Conservation (phyloP, 2,888 invertebrate genomes). For the Nezara viridula region DNA sequence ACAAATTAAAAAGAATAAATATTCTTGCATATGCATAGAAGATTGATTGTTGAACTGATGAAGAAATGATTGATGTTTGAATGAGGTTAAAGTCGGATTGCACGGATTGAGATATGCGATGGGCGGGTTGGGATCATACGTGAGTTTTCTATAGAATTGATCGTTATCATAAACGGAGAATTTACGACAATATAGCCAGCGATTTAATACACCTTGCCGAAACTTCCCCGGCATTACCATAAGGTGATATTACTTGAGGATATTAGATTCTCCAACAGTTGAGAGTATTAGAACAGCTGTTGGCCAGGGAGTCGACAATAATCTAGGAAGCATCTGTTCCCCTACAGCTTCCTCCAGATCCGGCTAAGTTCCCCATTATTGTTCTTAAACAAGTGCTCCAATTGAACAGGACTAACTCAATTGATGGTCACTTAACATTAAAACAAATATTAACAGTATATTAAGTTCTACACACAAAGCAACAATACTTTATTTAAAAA, state of each 20-base stretch:
- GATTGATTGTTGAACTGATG: too few species aligned
- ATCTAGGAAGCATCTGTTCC: not conserved
- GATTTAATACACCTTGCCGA: not conserved
- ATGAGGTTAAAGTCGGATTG: too few species aligned
- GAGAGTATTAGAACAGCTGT: not conserved
- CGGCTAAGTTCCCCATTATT: slow-evolving; percentile 1
- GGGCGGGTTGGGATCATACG: too few species aligned
- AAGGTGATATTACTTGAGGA: not conserved
- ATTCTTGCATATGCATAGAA: too few species aligned
- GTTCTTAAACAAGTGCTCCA: not conserved
- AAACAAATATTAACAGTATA: too few species aligned
- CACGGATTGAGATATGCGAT: too few species aligned
- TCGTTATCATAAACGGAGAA: not conserved
- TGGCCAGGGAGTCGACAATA: not conserved
- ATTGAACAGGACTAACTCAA: not conserved
- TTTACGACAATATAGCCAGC: not conserved
- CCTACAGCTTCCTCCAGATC: not conserved
- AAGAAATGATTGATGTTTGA: too few species aligned
- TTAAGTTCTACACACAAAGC: too few species aligned
- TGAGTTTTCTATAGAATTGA: not conserved
- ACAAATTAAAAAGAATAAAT: too few species aligned
- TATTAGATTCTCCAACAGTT: not conserved
- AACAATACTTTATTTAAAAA: too few species aligned
- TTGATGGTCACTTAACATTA: not conserved
- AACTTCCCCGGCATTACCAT: not conserved